Evolutionary conservation across 2,888 invertebrate genomes (phyloP).

Genomic region (Plagodis dolabraria): DNA sequence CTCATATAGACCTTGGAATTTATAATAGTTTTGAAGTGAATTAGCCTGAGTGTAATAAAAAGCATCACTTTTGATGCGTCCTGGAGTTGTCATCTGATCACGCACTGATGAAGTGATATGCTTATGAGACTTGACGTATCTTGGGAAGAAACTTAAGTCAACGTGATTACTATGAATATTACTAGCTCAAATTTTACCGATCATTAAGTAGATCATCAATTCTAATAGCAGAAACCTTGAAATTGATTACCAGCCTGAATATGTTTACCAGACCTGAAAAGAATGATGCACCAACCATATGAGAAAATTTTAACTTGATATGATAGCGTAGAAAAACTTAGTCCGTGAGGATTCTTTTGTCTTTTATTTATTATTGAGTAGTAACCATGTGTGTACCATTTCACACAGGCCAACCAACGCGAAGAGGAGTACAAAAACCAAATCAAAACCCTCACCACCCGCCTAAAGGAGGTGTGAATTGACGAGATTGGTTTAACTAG

Average conservation of each 20-base stretch:
- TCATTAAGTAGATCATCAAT: slow-evolving; percentile 11
- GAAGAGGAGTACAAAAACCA: slow-evolving; percentile 99
- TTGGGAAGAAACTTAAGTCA: too few species aligned
- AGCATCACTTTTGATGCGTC: too few species aligned
- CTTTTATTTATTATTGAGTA: slow-evolving; percentile 6
- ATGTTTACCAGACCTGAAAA: slow-evolving; percentile 3
- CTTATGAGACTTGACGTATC: too few species aligned
- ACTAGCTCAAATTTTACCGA: too few species aligned
- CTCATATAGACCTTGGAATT: too few species aligned
- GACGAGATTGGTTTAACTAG: slow-evolving; percentile 61
- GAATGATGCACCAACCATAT: slow-evolving; percentile 77
- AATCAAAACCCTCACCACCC: slow-evolving; percentile 99
- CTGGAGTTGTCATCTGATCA: not conserved
- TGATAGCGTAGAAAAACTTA: slow-evolving; percentile 2
- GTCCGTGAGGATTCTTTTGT: not conserved
- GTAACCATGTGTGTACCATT: slow-evolving; percentile 62
- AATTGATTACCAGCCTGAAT: not conserved
- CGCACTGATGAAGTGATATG: not conserved
- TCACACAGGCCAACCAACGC: slow-evolving; percentile 97
- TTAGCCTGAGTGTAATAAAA: too few species aligned
- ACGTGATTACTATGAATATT: too few species aligned
- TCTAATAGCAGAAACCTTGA: not conserved
- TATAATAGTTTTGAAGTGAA: too few species aligned
- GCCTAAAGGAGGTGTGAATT: slow-evolving; percentile 98
- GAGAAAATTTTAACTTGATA: slow-evolving; percentile 2